These are phyloP conservation scores for Solenopsis fugax DNA, from an alignment of 1,140 invertebrate genomes.

Conservation along the genomic window DNA sequence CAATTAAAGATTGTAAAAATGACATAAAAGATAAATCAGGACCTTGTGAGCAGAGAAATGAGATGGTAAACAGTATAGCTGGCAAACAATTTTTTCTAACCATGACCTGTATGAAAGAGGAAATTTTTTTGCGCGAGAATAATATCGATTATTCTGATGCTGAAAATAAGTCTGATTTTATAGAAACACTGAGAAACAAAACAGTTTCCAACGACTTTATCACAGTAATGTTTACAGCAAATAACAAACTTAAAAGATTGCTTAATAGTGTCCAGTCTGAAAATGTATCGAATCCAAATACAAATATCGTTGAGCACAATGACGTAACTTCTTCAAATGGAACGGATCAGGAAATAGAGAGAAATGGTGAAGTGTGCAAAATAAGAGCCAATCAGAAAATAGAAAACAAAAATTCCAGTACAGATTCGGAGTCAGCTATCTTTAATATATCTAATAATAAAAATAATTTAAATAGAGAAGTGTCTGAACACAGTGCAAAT, in stretches of 20 bases:
- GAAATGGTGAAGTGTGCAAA: neutral
- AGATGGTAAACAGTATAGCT: neutral
- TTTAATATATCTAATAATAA: neutral
- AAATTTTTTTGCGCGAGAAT: neutral
- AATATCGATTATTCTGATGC: neutral
- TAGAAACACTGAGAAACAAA: constrained; percentile 11
- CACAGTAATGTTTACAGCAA: neutral
- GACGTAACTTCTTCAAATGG: neutral
- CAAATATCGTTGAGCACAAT: neutral
- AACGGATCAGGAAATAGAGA: neutral
- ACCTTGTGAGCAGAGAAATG: neutral
- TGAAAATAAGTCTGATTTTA: neutral
- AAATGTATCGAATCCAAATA: neutral
- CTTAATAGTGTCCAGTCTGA: neutral
- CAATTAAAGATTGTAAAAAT: neutral
- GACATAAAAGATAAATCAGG: neutral
- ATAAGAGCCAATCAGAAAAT: neutral
- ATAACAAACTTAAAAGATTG: neutral
- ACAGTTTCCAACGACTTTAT: neutral
- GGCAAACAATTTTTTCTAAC: constrained; percentile 38
- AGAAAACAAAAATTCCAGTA: neutral
- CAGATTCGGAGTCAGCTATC: neutral
- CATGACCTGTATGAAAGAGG: neutral
- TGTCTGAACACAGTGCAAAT: neutral
- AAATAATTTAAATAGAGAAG: neutral